Evolutionary conservation across 1,140 invertebrate genomes (phyloP).

Genomic region (Zaprionus nigranus): DNA sequence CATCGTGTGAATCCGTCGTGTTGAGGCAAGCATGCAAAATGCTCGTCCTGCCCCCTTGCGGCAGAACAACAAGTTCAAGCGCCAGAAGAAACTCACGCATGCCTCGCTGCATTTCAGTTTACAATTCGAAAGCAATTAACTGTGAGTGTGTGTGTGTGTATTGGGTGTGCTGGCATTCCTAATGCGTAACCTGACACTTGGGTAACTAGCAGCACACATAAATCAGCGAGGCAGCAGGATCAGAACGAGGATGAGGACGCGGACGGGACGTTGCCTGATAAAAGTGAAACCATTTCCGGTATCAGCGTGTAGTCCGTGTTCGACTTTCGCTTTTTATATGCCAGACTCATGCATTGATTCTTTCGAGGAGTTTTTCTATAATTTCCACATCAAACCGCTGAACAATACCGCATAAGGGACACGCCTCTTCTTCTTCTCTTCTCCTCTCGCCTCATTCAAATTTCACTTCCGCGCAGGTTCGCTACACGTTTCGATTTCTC

Average conservation of each 20-base stretch:
- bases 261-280: constrained; percentile 53
- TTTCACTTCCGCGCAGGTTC: constrained; percentile 71
- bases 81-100: constrained; percentile 61
- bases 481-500: constrained; percentile 37
- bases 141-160: constrained; percentile 13
- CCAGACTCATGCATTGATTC: background rate
- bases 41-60: constrained; percentile 42
- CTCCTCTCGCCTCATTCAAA: constrained; percentile 58
- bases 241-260: background rate
- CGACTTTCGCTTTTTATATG: constrained; percentile 67
- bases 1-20: constrained; percentile 20
- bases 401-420: constrained; percentile 51
- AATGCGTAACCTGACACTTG: constrained; percentile 77
- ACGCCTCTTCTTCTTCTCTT: constrained; percentile 42
- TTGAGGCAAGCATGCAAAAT: constrained; percentile 72
- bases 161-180: constrained; percentile 48
- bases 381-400: constrained; percentile 71
- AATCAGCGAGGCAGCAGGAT: constrained; percentile 59
- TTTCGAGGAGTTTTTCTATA: constrained; percentile 58
- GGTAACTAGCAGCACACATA: constrained; percentile 76
- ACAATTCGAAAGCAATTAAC: constrained; percentile 54
- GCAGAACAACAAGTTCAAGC: constrained; percentile 61
- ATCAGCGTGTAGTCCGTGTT: constrained; percentile 71
- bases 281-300: constrained; percentile 82
- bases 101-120: constrained; percentile 66